Conservation (phyloP, 2,888 invertebrate species). For the Aporophyla lueneburgensis region DNA sequence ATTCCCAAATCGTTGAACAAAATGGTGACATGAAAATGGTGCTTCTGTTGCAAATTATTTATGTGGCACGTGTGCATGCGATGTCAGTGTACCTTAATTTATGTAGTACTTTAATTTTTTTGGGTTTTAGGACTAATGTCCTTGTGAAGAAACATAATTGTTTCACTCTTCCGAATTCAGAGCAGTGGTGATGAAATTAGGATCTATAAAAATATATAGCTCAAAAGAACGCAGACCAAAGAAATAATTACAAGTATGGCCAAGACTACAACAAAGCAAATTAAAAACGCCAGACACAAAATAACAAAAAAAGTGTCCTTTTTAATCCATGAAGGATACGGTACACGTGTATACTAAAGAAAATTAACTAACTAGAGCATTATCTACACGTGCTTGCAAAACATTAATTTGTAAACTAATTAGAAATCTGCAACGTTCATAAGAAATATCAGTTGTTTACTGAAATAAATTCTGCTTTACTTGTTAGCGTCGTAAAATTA, state of each 20-base stretch:
- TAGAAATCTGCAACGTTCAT: slow-evolving; percentile 25
- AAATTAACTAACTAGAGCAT: slow-evolving; percentile 8
- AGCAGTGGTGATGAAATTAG: too few species aligned
- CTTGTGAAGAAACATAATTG: too few species aligned
- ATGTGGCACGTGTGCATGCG: too few species aligned
- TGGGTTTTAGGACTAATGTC: too few species aligned
- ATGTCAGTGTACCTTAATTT: too few species aligned
- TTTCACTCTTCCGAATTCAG: too few species aligned
- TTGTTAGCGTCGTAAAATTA: background rate
- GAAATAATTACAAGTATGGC: background rate
- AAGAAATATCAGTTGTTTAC: slow-evolving; percentile 33
- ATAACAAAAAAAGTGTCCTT: background rate
- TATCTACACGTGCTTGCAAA: slow-evolving; percentile 9
- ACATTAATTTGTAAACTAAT: slow-evolving; percentile 26
- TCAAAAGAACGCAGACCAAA: background rate
- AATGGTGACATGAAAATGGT: too few species aligned
- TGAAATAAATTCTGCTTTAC: slow-evolving; percentile 25
- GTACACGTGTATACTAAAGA: background rate
- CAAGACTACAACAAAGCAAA: background rate
- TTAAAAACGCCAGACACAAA: background rate
- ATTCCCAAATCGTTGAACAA: too few species aligned
- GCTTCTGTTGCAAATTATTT: too few species aligned
- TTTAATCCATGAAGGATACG: background rate
- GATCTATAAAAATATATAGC: too few species aligned
- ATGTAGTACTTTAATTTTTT: too few species aligned